Percentiles rank a stretch among this genome's conserved stretches.
Evolutionary conservation across 2,888 invertebrate genomes (phyloP).

Genomic region (Lutraria lutraria): DNA sequence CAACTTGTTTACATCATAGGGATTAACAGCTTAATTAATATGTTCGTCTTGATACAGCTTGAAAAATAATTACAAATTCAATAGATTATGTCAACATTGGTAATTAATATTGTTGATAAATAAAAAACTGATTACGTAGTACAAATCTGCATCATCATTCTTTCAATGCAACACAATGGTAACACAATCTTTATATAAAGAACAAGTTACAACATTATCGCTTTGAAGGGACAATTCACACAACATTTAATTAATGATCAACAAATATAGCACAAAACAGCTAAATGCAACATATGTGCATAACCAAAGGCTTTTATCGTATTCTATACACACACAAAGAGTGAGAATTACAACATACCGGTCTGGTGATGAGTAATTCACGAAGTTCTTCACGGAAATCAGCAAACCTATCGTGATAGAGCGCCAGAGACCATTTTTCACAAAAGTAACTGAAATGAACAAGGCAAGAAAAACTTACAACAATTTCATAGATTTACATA

Average conservation of each 20-base stretch:
- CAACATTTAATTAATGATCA: neutral
- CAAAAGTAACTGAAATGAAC: constrained; percentile 83
- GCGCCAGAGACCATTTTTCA: constrained; percentile 85
- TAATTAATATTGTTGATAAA: too few species aligned
- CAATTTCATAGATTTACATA: neutral
- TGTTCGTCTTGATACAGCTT: too few species aligned
- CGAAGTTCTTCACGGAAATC: constrained; percentile 86
- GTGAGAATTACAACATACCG: constrained; percentile 75
- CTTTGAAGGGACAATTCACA: neutral
- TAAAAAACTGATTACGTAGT: too few species aligned
- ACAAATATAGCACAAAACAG: neutral
- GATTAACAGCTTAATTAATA: too few species aligned
- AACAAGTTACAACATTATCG: too few species aligned
- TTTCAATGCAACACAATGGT: too few species aligned
- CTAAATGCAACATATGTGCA: neutral
- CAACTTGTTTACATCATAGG: too few species aligned
- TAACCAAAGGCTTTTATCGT: neutral
- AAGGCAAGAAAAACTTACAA: neutral
- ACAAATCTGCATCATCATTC: too few species aligned
- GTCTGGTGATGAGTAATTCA: constrained; percentile 84
- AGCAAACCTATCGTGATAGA: constrained; percentile 86
- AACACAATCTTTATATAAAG: too few species aligned
- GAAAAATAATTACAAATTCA: too few species aligned
- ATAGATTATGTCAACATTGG: too few species aligned
- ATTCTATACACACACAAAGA: neutral